phyloP scores from a whole-genome alignment of 1,140 invertebrate species.

The Papilio machaon region DNA sequence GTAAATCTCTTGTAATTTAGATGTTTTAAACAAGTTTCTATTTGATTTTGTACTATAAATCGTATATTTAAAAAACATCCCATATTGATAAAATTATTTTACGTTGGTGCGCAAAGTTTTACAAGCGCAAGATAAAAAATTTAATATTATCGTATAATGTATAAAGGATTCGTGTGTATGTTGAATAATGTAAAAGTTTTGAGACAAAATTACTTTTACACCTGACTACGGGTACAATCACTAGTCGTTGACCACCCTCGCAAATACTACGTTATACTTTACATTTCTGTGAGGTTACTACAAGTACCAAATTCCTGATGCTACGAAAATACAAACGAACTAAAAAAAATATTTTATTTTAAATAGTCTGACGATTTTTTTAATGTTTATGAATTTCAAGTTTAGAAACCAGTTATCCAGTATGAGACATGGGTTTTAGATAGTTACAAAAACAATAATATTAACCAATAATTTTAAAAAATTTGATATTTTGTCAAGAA shows the following conservation, averaged over 20 bases:
- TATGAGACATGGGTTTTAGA: too few relatives aligned
- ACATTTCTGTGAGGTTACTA: constrained; percentile 5
- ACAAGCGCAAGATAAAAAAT: neutral
- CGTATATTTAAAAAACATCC: too few relatives aligned
- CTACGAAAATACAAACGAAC: neutral
- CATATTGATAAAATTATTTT: neutral
- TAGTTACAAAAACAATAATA: too few relatives aligned
- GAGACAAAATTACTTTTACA: constrained; percentile 34
- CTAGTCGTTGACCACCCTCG: neutral
- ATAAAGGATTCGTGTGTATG: neutral
- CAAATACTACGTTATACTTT: neutral
- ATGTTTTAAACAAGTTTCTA: too few relatives aligned
- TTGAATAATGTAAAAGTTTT: constrained; percentile 27
- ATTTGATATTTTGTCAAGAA: too few relatives aligned
- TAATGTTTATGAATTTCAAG: too few relatives aligned
- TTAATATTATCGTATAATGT: neutral
- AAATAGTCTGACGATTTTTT: neutral
- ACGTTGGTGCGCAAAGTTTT: neutral
- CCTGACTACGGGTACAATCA: constrained; percentile 14
- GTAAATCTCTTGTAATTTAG: too few relatives aligned
- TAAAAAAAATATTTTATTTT: too few relatives aligned
- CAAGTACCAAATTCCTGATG: constrained; percentile 6
- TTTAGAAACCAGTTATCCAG: too few relatives aligned
- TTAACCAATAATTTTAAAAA: too few relatives aligned
- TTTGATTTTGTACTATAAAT: too few relatives aligned